Evolutionary conservation across 2,113 vertebrate genomes (phyloP), one percentile per base, ranked within the genome.

Genomic region (Apteryx owenii): DNA sequence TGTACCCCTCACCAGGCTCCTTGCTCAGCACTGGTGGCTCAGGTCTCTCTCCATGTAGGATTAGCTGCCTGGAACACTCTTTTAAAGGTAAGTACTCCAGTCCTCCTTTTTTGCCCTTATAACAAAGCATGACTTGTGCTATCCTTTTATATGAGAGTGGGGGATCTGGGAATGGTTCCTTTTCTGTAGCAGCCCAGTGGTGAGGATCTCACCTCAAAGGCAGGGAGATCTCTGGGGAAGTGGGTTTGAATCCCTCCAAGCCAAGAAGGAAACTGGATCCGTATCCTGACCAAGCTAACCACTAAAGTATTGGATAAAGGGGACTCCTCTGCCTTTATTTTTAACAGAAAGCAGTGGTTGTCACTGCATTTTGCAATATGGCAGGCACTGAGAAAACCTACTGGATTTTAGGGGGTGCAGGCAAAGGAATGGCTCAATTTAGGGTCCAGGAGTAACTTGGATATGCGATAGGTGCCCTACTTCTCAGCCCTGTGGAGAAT

Each of bases 61-160:
- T 82, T 73, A 29, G 46, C 50, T 75, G 44, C 28, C 76, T 65
- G 77, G 77, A 79, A 31, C 38, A 8, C 48, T 56, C 14, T 48
- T 72, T 15, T 21, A 26, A 58, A 82, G 36, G 29, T 58, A 51
- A 28, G 48, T 44, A 58, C 40, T 85, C 25, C 28, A 36, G 21
- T 31, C 44, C 21, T 19, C 12, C 11, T 14, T 44, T 16, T 3
- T 1, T 38, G 23, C 53, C 14, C 31, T 54, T 60, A 20, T 4
- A 44, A 22, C 48, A 54, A 91, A 73, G 19, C 50, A 83, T 54
- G 81, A 60, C 36, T 89, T 40, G 36, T 14, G 10, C 54, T 60
- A 7, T 20, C 19, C 10, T 58, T 62, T 72, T 56, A 36, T 48
- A 17, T 12, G 18, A 0, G 15, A 0, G 1, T 69, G 25, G 36